phyloP scores from a whole-genome alignment of 2,113 vertebrate genomes.

The Pelodiscus sinensis region DNA sequence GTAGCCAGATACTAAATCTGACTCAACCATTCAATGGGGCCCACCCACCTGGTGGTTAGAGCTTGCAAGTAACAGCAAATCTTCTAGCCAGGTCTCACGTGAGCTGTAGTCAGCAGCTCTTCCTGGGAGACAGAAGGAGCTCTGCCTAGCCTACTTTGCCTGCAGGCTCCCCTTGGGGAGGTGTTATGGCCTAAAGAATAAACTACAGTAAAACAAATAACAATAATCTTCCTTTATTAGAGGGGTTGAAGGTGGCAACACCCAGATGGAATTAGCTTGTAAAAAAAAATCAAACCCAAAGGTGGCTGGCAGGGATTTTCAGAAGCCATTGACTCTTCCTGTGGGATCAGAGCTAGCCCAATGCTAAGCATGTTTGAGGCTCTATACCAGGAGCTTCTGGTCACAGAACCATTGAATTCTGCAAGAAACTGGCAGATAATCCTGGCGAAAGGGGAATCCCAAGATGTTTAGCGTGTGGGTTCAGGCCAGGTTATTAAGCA shows the following conservation, averaged over 20 bases:
- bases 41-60: conserved; percentile 34
- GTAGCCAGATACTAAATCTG: conserved; percentile 7
- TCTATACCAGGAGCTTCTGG: background rate
- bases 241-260: background rate
- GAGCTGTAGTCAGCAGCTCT: background rate
- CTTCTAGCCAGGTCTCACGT: background rate
- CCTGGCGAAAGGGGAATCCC: accelerated
- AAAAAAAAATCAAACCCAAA: background rate
- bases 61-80: conserved; percentile 13
- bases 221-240: background rate
- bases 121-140: background rate
- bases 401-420: background rate
- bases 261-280: background rate
- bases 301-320: background rate
- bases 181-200: background rate
- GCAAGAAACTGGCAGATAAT: background rate
- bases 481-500: background rate
- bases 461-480: background rate
- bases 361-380: background rate
- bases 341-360: background rate
- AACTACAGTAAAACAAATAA: background rate
- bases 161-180: background rate
- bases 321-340: background rate
- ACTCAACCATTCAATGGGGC: conserved; percentile 17
- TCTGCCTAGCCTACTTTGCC: background rate